Conservation (phyloP, 2,888 invertebrate species). For the Phaedon cochleariae region DNA sequence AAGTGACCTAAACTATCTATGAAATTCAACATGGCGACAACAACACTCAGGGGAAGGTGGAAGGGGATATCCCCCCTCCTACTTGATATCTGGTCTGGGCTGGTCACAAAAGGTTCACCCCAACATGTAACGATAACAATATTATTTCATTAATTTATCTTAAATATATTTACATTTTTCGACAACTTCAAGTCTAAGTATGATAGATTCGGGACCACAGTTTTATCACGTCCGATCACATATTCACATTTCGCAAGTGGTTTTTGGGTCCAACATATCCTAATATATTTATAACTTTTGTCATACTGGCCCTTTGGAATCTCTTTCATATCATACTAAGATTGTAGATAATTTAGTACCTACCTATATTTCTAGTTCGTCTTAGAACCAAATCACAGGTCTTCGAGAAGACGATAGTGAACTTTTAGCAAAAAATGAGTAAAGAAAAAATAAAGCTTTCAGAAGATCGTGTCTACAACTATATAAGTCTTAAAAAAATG, state of each 20-base stretch:
- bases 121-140: slow-evolving; percentile 36
- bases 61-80: slow-evolving; percentile 56
- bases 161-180: slow-evolving; percentile 34
- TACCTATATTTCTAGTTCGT: slow-evolving; percentile 41
- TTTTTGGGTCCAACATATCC: not conserved
- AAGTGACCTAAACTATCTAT: slow-evolving; percentile 40
- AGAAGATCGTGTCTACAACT: slow-evolving; percentile 25
- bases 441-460: slow-evolving; percentile 36
- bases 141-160: slow-evolving; percentile 31
- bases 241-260: not conserved
- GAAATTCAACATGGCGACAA: slow-evolving; percentile 40
- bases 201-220: slow-evolving; percentile 4
- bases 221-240: not conserved
- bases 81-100: slow-evolving; percentile 46
- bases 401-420: slow-evolving; percentile 49
- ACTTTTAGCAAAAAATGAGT: slow-evolving; percentile 26
- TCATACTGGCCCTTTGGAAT: slow-evolving; percentile 12
- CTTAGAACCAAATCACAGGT: slow-evolving; percentile 58
- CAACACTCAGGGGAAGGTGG: slow-evolving; percentile 55
- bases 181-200: slow-evolving; percentile 11
- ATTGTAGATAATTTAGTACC: slow-evolving; percentile 37
- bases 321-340: slow-evolving; percentile 22
- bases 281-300: slow-evolving; percentile 17
- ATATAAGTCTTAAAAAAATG: slow-evolving; percentile 42
- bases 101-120: slow-evolving; percentile 47